Evolutionary conservation across 2,113 vertebrate species (phyloP).

Genomic region (Myrmophylax atrothorax): DNA sequence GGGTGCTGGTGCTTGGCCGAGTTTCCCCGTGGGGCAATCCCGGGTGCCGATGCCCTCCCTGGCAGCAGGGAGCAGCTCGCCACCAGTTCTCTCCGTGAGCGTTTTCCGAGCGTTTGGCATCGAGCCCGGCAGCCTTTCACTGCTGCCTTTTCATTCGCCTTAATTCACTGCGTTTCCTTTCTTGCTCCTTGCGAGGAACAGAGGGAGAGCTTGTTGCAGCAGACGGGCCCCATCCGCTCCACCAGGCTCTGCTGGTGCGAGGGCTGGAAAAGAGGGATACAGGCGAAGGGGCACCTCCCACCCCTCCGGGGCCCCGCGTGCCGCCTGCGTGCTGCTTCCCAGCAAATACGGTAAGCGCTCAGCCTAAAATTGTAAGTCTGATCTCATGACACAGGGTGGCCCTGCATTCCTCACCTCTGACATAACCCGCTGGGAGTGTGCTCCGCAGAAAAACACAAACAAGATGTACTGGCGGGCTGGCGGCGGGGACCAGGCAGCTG

Average conservation of each 20-base stretch:
- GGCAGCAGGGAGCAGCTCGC: constrained; percentile 7
- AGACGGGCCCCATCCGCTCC: constrained; percentile 48
- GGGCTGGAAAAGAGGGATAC: constrained; percentile 16
- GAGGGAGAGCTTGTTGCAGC: constrained; percentile 62
- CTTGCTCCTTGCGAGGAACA: constrained; percentile 50
- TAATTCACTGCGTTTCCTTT: constrained; percentile 55
- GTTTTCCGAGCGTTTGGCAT: neutral
- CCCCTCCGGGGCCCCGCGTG: constrained; percentile 9
- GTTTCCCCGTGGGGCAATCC: neutral
- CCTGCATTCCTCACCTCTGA: constrained; percentile 73
- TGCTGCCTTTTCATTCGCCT: constrained; percentile 57
- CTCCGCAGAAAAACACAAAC: constrained; percentile 69
- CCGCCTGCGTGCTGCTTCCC: constrained; percentile 24
- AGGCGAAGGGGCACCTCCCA: neutral
- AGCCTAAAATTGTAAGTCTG: constrained; percentile 63
- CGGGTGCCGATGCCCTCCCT: neutral
- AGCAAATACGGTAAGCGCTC: constrained; percentile 50
- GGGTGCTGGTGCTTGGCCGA: neutral
- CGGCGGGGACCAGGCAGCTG: constrained; percentile 9
- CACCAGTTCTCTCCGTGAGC: neutral
- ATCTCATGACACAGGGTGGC: constrained; percentile 73
- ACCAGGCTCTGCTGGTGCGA: constrained; percentile 25
- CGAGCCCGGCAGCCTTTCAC: constrained; percentile 24
- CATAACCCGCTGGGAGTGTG: constrained; percentile 68
- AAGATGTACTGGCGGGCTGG: constrained; percentile 63